phyloP scores from a whole-genome alignment of 2,113 vertebrate genomes.

The Bolborhynchus lineola region DNA sequence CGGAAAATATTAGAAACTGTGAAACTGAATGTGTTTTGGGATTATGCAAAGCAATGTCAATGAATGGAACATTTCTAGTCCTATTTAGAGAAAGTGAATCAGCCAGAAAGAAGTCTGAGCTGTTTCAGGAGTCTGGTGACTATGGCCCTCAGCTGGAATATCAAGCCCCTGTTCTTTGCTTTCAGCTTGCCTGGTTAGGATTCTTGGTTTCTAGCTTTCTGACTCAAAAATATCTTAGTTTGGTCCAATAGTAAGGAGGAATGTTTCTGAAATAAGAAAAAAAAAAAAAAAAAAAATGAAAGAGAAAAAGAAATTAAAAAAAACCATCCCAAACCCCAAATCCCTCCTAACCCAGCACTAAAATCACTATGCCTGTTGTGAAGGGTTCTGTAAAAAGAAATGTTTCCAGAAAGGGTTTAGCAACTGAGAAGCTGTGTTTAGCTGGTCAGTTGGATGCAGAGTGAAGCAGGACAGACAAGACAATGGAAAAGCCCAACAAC shows the following conservation, averaged over 20 bases:
- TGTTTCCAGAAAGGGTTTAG: neutral
- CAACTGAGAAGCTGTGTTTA: neutral
- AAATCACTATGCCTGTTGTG: neutral
- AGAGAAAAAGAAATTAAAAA: neutral
- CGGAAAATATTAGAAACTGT: constrained; percentile 28
- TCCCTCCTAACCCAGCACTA: neutral
- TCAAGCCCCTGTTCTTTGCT: neutral
- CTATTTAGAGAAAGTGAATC: constrained; percentile 10
- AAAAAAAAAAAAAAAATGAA: neutral
- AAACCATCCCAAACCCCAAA: neutral
- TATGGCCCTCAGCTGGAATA: neutral
- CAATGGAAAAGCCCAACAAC: neutral
- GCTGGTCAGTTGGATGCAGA: neutral
- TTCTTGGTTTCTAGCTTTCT: neutral
- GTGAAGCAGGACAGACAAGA: neutral
- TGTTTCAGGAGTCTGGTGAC: neutral
- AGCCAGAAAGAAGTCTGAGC: neutral
- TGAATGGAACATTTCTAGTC: neutral
- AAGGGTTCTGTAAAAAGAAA: neutral
- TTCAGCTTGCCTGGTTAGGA: neutral
- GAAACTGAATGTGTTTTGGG: neutral
- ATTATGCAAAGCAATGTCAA: neutral
- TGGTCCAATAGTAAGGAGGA: neutral
- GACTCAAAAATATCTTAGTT: neutral
- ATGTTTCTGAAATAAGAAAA: neutral